Conservation (phyloP, 2,113 vertebrate genomes). For the Seriola aureovittata region DNA sequence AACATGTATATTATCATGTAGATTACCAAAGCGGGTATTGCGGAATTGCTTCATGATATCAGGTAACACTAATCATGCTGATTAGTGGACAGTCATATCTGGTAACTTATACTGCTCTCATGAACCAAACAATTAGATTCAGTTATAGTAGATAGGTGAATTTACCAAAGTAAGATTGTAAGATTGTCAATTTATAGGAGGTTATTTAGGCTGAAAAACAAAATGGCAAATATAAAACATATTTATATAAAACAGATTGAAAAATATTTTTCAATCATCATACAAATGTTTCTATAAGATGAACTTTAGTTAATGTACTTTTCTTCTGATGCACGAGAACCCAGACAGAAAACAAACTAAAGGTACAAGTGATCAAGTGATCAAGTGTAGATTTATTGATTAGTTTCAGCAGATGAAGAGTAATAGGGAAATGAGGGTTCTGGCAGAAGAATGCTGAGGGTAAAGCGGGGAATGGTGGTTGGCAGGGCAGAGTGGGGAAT, state of each 20-base stretch:
- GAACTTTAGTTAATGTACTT: too few relatives aligned
- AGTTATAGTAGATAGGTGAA: background rate
- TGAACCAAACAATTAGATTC: background rate
- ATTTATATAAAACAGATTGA: background rate
- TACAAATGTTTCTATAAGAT: too few relatives aligned
- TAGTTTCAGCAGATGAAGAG: too few relatives aligned
- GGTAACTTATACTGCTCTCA: background rate
- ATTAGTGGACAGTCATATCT: background rate
- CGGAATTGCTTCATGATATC: constrained; percentile 4
- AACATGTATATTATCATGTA: constrained; percentile 14
- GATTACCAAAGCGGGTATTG: background rate
- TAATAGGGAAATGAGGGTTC: background rate
- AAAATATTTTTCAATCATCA: too few relatives aligned
- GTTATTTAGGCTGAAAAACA: too few relatives aligned
- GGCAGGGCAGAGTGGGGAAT: background rate
- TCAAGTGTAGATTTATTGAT: too few relatives aligned
- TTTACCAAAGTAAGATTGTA: background rate
- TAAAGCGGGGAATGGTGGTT: background rate
- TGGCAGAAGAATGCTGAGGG: background rate
- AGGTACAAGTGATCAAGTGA: too few relatives aligned
- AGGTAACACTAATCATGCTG: background rate
- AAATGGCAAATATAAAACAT: background rate
- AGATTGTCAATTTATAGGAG: too few relatives aligned
- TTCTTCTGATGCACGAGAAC: too few relatives aligned
- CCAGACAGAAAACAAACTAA: too few relatives aligned